phyloP scores from a whole-genome alignment of 2,113 vertebrate genomes.

The Rafetus swinhoei region DNA sequence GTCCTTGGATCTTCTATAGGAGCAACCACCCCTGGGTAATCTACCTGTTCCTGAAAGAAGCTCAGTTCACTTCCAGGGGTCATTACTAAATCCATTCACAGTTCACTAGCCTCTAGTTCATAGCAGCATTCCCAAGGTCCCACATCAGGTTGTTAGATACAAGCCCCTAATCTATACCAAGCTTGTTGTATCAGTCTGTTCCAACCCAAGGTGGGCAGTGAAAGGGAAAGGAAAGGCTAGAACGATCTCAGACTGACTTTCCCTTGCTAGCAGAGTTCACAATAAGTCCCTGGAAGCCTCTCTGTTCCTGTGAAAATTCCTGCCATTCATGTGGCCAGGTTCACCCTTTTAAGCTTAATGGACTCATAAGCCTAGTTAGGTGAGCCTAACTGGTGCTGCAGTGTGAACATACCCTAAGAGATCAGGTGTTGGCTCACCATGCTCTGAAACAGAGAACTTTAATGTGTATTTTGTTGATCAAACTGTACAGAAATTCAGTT shows the following conservation, averaged over 20 bases:
- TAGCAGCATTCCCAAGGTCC: background rate
- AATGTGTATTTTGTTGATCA: background rate
- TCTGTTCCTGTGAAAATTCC: background rate
- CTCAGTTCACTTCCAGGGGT: background rate
- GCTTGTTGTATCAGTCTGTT: too few relatives aligned
- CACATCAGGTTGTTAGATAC: too few relatives aligned
- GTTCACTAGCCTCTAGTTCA: background rate
- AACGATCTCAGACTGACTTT: background rate
- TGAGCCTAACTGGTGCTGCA: background rate
- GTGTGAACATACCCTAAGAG: background rate
- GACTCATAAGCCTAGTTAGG: too few relatives aligned
- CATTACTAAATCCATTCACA: background rate
- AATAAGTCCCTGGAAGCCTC: background rate
- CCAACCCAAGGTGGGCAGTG: too few relatives aligned
- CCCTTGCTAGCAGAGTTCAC: background rate
- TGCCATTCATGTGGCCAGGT: background rate
- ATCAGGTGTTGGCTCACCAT: background rate
- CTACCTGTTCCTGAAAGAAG: background rate
- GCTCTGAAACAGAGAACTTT: background rate
- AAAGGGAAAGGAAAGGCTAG: too few relatives aligned
- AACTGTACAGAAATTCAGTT: background rate
- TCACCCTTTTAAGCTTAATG: background rate
- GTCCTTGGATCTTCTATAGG: background rate
- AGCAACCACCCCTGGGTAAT: background rate
- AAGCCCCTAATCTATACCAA: too few relatives aligned